Conservation (phyloP, 2,797 vertebrate species). For the Eptatretus atami region DNA sequence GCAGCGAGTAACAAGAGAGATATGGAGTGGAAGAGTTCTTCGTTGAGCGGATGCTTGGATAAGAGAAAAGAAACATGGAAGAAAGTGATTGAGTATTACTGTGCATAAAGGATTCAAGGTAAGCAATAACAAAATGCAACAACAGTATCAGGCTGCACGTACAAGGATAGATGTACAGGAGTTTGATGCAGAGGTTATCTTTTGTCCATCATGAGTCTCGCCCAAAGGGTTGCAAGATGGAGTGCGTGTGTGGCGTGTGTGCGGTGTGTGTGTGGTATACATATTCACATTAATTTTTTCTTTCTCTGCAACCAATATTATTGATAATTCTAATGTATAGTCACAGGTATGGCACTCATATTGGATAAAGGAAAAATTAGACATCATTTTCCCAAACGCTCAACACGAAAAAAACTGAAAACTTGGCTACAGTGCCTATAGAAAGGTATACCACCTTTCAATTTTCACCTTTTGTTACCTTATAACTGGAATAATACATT, state of each 20-base stretch:
- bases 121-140: background rate
- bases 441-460: too few species aligned
- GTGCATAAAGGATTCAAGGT: constrained; percentile 1
- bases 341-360: too few species aligned
- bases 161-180: too few species aligned
- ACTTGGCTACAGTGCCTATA: too few species aligned
- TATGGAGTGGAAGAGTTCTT: constrained; percentile 78
- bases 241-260: background rate
- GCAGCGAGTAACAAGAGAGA: constrained; percentile 70
- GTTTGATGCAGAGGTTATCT: too few species aligned
- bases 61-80: constrained; percentile 5
- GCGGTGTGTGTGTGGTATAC: background rate
- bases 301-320: background rate
- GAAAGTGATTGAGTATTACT: background rate
- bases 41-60: constrained; percentile 43
- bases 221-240: background rate
- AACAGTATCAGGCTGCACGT: rapidly evolving
- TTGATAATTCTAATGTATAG: too few species aligned
- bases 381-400: too few species aligned
- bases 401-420: too few species aligned
- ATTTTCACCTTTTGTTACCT: too few species aligned
- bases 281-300: background rate
- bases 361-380: too few species aligned
- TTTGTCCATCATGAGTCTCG: background rate
- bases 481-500: too few species aligned